Conservation (phyloP, 2,888 invertebrate genomes). For the Lycophotia porphyrea region DNA sequence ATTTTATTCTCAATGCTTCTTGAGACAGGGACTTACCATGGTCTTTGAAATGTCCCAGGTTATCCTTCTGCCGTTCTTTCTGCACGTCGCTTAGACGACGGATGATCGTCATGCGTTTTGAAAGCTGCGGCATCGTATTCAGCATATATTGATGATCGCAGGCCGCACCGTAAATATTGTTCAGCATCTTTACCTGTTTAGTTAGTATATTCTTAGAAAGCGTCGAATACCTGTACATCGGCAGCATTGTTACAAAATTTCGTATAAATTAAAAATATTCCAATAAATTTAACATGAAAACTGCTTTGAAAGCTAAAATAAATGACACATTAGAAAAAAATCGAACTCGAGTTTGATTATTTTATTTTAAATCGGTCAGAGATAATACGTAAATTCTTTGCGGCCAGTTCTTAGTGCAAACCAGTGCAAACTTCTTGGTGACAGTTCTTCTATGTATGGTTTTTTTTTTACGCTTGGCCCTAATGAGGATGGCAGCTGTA, state of each 20-base stretch:
- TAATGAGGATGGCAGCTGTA: too few relatives aligned
- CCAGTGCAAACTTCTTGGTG: conserved; percentile 1
- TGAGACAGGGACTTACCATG: conserved; percentile 12
- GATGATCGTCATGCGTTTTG: not conserved
- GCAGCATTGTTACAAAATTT: not conserved
- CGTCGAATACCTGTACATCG: not conserved
- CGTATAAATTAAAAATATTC: not conserved
- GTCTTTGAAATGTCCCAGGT: not conserved
- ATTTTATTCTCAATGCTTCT: too few relatives aligned
- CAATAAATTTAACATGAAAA: not conserved
- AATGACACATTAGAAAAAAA: not conserved
- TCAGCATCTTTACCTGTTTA: conserved; percentile 38
- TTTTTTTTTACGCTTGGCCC: not conserved
- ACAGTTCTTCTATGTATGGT: not conserved
- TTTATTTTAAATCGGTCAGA: not conserved
- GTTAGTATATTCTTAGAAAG: not conserved
- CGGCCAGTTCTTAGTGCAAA: conserved; percentile 1
- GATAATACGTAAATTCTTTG: not conserved
- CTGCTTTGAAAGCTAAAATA: not conserved
- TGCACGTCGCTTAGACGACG: not conserved
- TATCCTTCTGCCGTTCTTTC: not conserved
- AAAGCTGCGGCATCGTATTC: conserved; percentile 9
- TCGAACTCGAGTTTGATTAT: not conserved
- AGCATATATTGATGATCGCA: conserved; percentile 39
- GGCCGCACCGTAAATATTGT: conserved; percentile 17